Base-by-base conservation (phyloP, 2,113 vertebrate species). In the Pipra filicauda region DNA sequence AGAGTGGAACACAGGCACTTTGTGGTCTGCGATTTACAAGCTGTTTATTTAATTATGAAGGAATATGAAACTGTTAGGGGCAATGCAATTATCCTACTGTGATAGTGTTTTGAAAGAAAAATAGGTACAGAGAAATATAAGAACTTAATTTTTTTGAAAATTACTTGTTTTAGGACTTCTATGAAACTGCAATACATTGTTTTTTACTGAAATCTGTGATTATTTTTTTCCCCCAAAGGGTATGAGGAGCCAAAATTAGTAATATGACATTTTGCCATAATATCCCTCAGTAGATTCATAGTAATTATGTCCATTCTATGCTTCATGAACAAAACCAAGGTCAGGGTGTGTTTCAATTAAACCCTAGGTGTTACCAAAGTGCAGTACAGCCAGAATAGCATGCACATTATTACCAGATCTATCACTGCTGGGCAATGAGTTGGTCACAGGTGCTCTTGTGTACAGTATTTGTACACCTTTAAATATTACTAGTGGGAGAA, bases 21-120 rank as follows among this genome's bases (percentile, higher is more conserved):
- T 95, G 95, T 91, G 97, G 91, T 93, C 95, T 94, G 92, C 86
- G 95, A 86, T 97, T 97, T 96, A 95, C 94, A 97, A 96, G 97
- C 95, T 97, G 96, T 96, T 98, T 98, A 97, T 98, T 97, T 98
- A 98, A 98, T 98, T 97, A 97, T 95, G 94, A 96, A 97, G 92
- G 95, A 97, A 97, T 95, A 95, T 86, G 92, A 96, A 95, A 95
- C 88, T 94, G 94, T 95, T 96, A 97, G 96, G 83, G 84, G 92
- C 90, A 97, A 97, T 92, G 82, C 91, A 96, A 96, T 97, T 97
- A 96, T 91, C 88, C 91, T 88, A 80, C 84, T 88, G 72, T n/a
- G 85, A 88, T 84, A 96, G 49, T 61, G 94, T 97, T 97, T 95
- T 91, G 76, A 80, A 86, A 87, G 48, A 61, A 97, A 75, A 96